Conservation (phyloP, 2,797 vertebrate genomes). For the Molossus alvarezi region DNA sequence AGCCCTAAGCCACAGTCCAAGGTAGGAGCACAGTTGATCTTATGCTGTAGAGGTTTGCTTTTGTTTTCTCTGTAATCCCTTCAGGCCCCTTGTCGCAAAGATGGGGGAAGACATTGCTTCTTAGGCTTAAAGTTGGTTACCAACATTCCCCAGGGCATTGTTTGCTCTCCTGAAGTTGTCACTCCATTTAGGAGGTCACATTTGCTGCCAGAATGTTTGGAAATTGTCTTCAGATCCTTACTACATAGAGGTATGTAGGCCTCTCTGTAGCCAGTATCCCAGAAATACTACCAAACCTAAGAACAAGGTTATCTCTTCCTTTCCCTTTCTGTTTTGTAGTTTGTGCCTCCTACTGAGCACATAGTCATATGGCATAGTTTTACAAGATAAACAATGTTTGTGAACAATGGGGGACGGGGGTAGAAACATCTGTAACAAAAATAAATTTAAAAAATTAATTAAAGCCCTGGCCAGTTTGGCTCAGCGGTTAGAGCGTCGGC, state of each 20-base stretch:
- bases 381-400: neutral
- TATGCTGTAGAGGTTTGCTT: neutral
- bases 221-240: constrained; percentile 27
- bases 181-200: neutral
- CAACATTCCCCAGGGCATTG: neutral
- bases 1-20: neutral
- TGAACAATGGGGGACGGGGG: neutral
- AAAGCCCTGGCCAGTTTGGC: too few relatives aligned
- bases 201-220: constrained; percentile 8
- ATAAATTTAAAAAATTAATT: too few relatives aligned
- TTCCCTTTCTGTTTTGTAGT: constrained; percentile 41
- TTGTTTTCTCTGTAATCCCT: neutral
- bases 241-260: neutral
- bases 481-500: too few relatives aligned
- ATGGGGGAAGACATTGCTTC: neutral
- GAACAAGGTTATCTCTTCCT: neutral
- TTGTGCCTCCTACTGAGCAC: neutral
- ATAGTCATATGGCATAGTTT: neutral
- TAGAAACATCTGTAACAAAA: too few relatives aligned
- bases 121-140: constrained; percentile 8
- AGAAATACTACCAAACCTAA: constrained; percentile 6
- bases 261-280: neutral
- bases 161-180: neutral
- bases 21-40: neutral
- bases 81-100: neutral